Percentiles rank a stretch among this genome's conserved stretches.
phyloP scores from a whole-genome alignment of 1,140 invertebrate genomes.

The Philotrypesis tridentata region DNA sequence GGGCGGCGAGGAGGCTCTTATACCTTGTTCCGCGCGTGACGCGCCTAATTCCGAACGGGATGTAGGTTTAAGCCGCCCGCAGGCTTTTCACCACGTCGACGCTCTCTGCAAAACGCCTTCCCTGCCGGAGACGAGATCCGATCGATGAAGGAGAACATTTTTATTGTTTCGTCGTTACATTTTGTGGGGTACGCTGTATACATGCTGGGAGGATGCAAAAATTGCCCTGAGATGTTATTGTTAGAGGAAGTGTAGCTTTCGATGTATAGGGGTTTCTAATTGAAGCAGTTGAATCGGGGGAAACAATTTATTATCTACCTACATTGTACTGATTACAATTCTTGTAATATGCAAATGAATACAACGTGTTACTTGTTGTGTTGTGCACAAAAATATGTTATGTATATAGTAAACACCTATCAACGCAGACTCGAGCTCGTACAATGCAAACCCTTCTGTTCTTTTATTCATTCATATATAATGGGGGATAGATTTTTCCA shows the following conservation, averaged over 20 bases:
- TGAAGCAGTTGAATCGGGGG: background rate
- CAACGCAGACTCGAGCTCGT: background rate
- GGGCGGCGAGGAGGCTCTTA: background rate
- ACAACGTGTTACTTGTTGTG: background rate
- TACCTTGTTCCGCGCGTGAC: background rate
- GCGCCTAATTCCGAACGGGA: background rate
- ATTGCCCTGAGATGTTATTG: too few relatives aligned
- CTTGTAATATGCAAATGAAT: conserved; percentile 7
- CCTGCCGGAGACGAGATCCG: too few relatives aligned
- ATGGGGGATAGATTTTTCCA: background rate
- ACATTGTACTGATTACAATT: background rate
- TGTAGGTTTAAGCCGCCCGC: background rate
- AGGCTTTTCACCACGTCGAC: background rate
- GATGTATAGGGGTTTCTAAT: background rate
- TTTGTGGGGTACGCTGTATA: too few relatives aligned
- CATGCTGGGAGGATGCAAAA: too few relatives aligned
- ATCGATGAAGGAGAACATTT: too few relatives aligned
- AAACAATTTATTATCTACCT: conserved; percentile 4
- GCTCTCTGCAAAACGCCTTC: too few relatives aligned
- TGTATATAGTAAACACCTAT: background rate
- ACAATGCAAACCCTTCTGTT: background rate
- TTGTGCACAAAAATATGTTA: background rate
- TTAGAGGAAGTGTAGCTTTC: too few relatives aligned
- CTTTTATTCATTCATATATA: background rate
- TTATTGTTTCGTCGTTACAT: too few relatives aligned